These are phyloP conservation scores for Tenrec ecaudatus DNA, from an alignment of 2,113 vertebrate genomes.

Conservation along the genomic window DNA sequence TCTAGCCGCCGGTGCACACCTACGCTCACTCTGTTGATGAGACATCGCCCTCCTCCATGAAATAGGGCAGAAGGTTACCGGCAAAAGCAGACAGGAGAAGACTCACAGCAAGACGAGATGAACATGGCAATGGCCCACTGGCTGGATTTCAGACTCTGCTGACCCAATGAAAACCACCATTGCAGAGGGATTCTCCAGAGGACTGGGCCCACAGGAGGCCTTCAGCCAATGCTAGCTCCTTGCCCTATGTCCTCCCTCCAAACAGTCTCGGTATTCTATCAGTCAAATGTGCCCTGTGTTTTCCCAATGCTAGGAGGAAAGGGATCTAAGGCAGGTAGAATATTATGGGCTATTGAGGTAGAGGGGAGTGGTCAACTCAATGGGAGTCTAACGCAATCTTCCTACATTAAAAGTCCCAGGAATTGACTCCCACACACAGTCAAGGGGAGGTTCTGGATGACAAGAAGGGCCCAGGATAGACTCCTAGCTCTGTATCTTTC, in stretches of 20 bases:
- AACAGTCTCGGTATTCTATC: background rate
- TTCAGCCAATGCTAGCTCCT: background rate
- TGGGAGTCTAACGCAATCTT: background rate
- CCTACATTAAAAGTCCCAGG: background rate
- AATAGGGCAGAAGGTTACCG: background rate
- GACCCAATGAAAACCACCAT: background rate
- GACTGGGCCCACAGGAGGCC: background rate
- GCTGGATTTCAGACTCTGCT: background rate
- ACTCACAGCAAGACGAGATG: background rate
- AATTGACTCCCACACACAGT: background rate
- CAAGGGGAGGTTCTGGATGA: background rate
- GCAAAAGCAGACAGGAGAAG: conserved; percentile 3
- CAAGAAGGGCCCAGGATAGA: background rate
- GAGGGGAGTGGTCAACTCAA: background rate
- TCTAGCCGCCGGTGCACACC: background rate
- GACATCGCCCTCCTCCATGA: background rate
- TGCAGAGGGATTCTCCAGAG: background rate
- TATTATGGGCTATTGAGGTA: background rate
- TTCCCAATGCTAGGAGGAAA: background rate
- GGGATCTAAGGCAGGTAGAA: background rate
- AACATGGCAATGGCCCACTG: background rate
- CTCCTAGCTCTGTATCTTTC: background rate
- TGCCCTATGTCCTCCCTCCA: background rate
- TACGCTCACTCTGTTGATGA: background rate
- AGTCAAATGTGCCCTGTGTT: background rate